Evolutionary conservation across 2,113 vertebrate species (phyloP), one percentile per base, ranked within the genome.

Genomic region (Gnathonemus longibarbis): DNA sequence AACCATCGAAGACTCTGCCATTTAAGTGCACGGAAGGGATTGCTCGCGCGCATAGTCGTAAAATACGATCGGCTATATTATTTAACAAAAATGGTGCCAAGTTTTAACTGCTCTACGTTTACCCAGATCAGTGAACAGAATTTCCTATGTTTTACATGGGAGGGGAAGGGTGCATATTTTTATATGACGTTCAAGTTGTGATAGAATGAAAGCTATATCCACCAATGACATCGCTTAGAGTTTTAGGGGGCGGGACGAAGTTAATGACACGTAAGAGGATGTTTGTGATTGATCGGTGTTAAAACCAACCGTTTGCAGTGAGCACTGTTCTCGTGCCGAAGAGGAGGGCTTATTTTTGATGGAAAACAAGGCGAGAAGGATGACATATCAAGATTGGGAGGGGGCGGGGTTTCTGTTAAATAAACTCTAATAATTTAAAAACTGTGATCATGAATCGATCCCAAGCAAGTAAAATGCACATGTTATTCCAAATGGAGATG

Each of bases 331-430:
- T 87, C 46, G n/a, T 74, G 48, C 13, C 24, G 35, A 52, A 42
- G 91, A 89, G 95, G 94, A 90, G 94, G 94, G 89, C 39, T 90
- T 91, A 84, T 74, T n/a, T 8, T 6, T 91, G 53, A 93, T 94
- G 92, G 90, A 96, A 95, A 96, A 96, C 95, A 96, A 95, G 90
- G 94, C 93, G 62, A 62, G 88, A 90, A 93, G 89, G 93, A 94
- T 70, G 92, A 91, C n/a, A 52, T 17, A 89, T 89, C 91, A 91
- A 89, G 91, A 93, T 93, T 90, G 90, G 89, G 90, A 46, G 91
- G 90, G 84, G 90, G 89, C 31, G 83, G 31, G 84, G 74, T 84
- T 56, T 70, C 80, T 70, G 84, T n/a, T 84, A 19, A 88, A 90
- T 66, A 66, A 77, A 17, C 42, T 88, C 2, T 80, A 39, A 50